Percentiles rank a stretch among this genome's conserved stretches.
phyloP scores from a whole-genome alignment of 1,140 invertebrate species.

The honey bee (Apis mellifera) region DNA sequence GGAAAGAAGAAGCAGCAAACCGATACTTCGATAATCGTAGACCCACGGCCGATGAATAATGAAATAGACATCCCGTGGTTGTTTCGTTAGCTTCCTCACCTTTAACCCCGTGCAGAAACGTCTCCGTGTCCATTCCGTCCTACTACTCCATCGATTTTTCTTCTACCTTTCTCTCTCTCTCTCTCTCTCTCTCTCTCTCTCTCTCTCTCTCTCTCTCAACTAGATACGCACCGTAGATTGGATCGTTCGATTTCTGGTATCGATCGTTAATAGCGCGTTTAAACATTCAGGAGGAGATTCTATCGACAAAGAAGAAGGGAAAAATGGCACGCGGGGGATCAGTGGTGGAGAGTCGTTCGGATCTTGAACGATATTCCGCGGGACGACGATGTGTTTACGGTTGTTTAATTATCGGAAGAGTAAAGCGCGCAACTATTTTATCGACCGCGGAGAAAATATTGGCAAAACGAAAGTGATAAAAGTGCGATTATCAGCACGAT shows the following conservation, averaged over 20 bases:
- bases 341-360: no score
- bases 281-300: not conserved
- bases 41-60: constrained; percentile 28
- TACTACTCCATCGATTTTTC: constrained; percentile 27
- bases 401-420: no score
- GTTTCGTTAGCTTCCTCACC: constrained; percentile 17
- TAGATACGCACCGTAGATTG: not conserved
- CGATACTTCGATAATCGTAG: constrained; percentile 41
- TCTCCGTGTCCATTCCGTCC: no score
- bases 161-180: not conserved
- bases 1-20: not conserved
- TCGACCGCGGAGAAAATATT: no score
- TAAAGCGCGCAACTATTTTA: no score
- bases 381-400: no score
- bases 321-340: not conserved
- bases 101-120: not conserved
- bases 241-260: not conserved
- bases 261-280: constrained; percentile 2
- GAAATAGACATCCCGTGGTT: not conserved
- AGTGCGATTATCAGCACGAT: no score
- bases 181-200: not conserved
- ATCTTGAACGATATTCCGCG: no score
- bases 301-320: not conserved
- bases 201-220: not conserved
- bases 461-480: no score